A percentile compares a stretch with the other conserved stretches of the same genome.
Evolutionary conservation across 2,888 invertebrate species (phyloP).

Genomic region (Leptopterna dolabrata): DNA sequence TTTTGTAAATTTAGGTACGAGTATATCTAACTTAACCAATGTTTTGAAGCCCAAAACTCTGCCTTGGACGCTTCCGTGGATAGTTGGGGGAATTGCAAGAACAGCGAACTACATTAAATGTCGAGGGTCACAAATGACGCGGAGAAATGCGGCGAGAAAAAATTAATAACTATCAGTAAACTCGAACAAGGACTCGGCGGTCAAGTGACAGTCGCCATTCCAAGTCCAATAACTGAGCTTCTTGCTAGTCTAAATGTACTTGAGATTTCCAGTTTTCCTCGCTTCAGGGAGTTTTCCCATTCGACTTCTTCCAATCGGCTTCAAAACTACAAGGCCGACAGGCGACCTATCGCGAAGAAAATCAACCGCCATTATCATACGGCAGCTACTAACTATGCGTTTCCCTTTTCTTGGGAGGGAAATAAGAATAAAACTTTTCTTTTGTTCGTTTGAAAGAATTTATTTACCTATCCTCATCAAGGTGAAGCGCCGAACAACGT

Average conservation of each 20-base stretch:
- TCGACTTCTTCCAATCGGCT: slow-evolving; percentile 3
- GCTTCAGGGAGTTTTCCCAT: slow-evolving; percentile 16
- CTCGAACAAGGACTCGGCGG: not conserved
- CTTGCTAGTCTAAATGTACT: not conserved
- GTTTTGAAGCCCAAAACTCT: too few species aligned
- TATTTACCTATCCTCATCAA: not conserved
- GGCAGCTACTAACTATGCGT: not conserved
- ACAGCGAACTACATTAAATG: too few species aligned
- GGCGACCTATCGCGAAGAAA: not conserved
- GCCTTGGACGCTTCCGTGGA: too few species aligned
- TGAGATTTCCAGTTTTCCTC: slow-evolving; percentile 7
- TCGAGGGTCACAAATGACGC: not conserved
- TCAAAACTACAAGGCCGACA: not conserved
- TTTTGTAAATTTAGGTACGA: too few species aligned
- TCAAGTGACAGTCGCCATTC: not conserved
- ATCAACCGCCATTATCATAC: not conserved
- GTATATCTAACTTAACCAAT: too few species aligned
- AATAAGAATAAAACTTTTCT: not conserved
- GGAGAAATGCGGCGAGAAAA: not conserved
- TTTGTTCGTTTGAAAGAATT: not conserved
- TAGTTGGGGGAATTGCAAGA: too few species aligned
- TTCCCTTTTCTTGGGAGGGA: not conserved
- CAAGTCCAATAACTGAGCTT: not conserved
- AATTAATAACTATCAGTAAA: not conserved
- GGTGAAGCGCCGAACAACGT: not conserved